Conservation (phyloP, 2,888 invertebrate genomes). For the Amphiduros pacificus region DNA sequence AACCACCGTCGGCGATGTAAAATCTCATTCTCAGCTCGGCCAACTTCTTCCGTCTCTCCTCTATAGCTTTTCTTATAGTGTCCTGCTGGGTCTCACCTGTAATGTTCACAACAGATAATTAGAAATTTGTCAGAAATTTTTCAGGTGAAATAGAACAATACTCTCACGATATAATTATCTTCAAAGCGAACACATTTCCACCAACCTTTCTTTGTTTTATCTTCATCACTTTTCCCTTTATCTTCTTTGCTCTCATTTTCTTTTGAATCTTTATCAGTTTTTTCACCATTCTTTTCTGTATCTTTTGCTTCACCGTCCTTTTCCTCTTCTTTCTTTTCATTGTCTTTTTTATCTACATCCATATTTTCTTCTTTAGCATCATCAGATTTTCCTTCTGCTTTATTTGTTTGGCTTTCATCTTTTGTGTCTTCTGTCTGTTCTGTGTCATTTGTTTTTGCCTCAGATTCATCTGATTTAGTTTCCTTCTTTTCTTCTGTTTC, state of each 20-base stretch:
- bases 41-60: slow-evolving; percentile 13
- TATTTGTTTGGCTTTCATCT: neutral
- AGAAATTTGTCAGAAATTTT: no score
- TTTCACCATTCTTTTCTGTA: neutral
- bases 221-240: neutral
- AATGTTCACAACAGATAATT: no score
- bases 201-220: no score
- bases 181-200: no score
- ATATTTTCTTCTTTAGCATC: slow-evolving; percentile 2
- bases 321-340: slow-evolving; percentile 4
- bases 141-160: no score
- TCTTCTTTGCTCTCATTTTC: neutral
- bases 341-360: neutral
- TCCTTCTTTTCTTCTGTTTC: slow-evolving; percentile 4
- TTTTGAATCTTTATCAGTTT: neutral
- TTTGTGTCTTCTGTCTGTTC: slow-evolving; percentile 1
- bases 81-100: neutral
- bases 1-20: slow-evolving; percentile 96
- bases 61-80: neutral
- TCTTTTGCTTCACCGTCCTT: neutral
- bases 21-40: slow-evolving; percentile 70
- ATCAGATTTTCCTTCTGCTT: neutral
- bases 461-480: slow-evolving; percentile 2
- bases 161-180: no score
- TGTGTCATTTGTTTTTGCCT: neutral